These are phyloP conservation scores for Apeira syringaria DNA, from an alignment of 2,888 invertebrate genomes.

Conservation along the genomic window DNA sequence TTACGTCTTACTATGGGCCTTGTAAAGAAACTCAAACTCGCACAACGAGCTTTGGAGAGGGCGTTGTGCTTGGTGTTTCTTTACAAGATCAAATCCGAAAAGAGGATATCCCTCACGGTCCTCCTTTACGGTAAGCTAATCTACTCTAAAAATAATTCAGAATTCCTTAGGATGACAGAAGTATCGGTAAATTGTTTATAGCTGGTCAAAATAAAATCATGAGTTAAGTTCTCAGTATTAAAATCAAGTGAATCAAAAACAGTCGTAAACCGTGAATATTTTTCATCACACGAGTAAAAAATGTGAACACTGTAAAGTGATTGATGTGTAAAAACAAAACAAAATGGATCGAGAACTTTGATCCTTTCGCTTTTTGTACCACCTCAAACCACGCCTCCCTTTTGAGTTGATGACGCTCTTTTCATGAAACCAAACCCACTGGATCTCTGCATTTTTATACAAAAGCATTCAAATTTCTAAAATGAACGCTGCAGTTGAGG, in stretches of 20 bases:
- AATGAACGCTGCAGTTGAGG: slow-evolving; percentile 18
- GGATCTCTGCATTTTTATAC: slow-evolving; percentile 22
- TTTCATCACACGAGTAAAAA: slow-evolving; percentile 16
- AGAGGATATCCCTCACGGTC: too few relatives aligned
- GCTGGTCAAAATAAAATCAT: too few relatives aligned
- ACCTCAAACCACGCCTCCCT: slow-evolving; percentile 55
- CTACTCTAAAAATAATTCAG: too few relatives aligned
- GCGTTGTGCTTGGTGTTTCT: too few relatives aligned
- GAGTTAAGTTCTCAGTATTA: background rate
- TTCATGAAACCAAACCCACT: slow-evolving; percentile 30
- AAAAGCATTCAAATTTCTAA: slow-evolving; percentile 12
- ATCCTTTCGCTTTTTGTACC: slow-evolving; percentile 59
- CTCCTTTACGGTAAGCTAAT: too few relatives aligned
- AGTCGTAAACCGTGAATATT: slow-evolving; percentile 14
- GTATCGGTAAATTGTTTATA: too few relatives aligned
- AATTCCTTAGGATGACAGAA: too few relatives aligned
- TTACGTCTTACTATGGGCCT: too few relatives aligned
- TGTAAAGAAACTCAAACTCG: too few relatives aligned
- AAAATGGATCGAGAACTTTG: slow-evolving; percentile 52
- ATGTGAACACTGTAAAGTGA: slow-evolving; percentile 29
- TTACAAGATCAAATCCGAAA: too few relatives aligned
- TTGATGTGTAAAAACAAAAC: slow-evolving; percentile 45
- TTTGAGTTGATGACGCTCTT: slow-evolving; percentile 61
- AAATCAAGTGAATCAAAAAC: slow-evolving; percentile 6
- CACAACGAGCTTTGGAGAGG: too few relatives aligned